Percentiles rank a stretch among this genome's conserved stretches.
Conservation (phyloP, 2,888 invertebrate species). For the Cerastis rubricosa region DNA sequence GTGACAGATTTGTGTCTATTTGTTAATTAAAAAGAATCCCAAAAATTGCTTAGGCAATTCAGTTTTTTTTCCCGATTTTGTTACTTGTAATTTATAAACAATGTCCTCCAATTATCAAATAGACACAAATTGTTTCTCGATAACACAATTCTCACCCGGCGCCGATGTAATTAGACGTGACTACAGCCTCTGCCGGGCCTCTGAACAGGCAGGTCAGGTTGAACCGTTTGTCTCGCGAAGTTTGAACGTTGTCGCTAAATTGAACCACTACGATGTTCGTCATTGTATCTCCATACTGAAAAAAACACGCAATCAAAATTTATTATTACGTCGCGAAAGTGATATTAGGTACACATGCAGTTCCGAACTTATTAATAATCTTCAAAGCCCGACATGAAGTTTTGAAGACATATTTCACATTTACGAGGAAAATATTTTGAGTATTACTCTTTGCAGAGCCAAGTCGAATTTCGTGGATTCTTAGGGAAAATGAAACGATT, state of each 20-base stretch:
- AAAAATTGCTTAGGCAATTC: conserved; percentile 10
- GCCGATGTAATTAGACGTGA: conserved; percentile 97
- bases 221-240: conserved; percentile 96
- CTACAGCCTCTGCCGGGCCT: conserved; percentile 97
- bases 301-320: conserved; percentile 37
- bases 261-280: conserved; percentile 98
- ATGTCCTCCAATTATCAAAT: conserved; percentile 67
- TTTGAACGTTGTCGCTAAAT: conserved; percentile 98
- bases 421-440: conserved; percentile 3
- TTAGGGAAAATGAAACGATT: not conserved
- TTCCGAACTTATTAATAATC: not conserved
- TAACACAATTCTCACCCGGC: conserved; percentile 93
- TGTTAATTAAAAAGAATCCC: conserved; percentile 48
- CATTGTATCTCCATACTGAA: conserved; percentile 97
- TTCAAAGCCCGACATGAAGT: not conserved
- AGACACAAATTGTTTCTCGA: conserved; percentile 59
- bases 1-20: conserved; percentile 48
- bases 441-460: not conserved
- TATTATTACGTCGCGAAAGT: not conserved
- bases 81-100: conserved; percentile 4
- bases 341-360: not conserved
- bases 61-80: not conserved
- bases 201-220: conserved; percentile 98
- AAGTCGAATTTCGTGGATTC: not conserved
- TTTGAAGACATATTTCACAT: not conserved